Evolutionary conservation across 2,888 invertebrate species (phyloP).

Genomic region (Podabrus alpinus): DNA sequence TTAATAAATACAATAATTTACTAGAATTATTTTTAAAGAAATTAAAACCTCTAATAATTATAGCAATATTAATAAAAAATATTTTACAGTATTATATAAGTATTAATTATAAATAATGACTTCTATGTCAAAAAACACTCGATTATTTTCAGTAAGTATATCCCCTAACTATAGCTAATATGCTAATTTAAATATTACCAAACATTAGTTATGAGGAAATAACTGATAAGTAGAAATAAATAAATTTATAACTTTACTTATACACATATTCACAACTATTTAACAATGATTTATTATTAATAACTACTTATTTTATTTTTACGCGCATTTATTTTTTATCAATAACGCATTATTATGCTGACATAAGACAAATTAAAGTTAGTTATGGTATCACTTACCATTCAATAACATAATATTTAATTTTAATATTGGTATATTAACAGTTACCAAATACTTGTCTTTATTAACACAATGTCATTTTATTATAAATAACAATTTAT

Average conservation of each 20-base stretch:
- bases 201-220: too few species aligned
- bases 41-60: not conserved
- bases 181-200: too few species aligned
- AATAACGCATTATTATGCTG: not conserved
- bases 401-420: not conserved
- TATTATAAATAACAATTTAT: too few species aligned
- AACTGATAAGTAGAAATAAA: not conserved
- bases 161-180: not conserved
- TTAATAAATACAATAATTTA: too few species aligned
- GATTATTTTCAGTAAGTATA: not conserved
- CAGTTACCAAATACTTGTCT: too few species aligned
- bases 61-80: not conserved
- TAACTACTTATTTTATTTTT: not conserved
- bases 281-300: not conserved
- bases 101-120: not conserved
- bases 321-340: not conserved
- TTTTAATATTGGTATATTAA: too few species aligned
- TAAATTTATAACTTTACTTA: not conserved
- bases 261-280: not conserved
- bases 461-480: too few species aligned
- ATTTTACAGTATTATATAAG: too few species aligned
- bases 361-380: not conserved
- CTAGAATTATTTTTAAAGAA: too few species aligned
- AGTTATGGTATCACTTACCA: too few species aligned
- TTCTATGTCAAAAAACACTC: not conserved